Conservation (phyloP, 2,113 vertebrate genomes). For the Heteronetta atricapilla region DNA sequence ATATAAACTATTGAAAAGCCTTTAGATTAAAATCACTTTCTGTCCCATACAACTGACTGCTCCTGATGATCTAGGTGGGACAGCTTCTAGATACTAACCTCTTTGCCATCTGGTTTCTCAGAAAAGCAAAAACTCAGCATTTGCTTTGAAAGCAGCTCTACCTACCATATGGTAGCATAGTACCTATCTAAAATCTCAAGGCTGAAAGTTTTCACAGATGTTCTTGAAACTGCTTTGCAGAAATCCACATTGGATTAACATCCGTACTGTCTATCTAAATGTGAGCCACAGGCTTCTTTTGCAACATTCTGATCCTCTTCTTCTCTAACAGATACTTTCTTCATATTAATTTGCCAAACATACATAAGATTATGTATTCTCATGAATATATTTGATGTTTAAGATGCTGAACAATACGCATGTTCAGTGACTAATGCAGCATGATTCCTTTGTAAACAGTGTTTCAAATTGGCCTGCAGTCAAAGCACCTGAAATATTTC, state of each 20-base stretch:
- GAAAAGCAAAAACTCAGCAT: neutral
- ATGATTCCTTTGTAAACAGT: conserved; percentile 1
- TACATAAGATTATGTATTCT: conserved; percentile 6
- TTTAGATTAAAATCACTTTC: neutral
- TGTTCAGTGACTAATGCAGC: conserved; percentile 1
- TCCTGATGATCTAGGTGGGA: neutral
- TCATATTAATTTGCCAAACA: neutral
- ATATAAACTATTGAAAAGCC: neutral
- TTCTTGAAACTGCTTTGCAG: conserved; percentile 18
- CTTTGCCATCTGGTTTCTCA: conserved; percentile 7
- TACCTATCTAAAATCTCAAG: neutral
- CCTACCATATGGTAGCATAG: neutral
- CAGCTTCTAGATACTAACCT: conserved; percentile 18
- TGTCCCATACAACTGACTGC: neutral
- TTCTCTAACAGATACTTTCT: neutral
- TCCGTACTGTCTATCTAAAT: neutral
- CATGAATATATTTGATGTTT: conserved; percentile 42
- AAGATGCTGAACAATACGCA: neutral
- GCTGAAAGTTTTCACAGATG: neutral
- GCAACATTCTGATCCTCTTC: neutral
- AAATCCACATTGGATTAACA: neutral
- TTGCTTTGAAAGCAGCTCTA: conserved; percentile 12
- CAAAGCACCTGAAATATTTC: conserved; percentile 7
- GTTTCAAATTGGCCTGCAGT: neutral
- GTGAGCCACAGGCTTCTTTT: neutral